Percentiles rank a stretch among this genome's conserved stretches.
Conservation (phyloP, 2,797 vertebrate genomes). For the Philypnodon macrostomus region DNA sequence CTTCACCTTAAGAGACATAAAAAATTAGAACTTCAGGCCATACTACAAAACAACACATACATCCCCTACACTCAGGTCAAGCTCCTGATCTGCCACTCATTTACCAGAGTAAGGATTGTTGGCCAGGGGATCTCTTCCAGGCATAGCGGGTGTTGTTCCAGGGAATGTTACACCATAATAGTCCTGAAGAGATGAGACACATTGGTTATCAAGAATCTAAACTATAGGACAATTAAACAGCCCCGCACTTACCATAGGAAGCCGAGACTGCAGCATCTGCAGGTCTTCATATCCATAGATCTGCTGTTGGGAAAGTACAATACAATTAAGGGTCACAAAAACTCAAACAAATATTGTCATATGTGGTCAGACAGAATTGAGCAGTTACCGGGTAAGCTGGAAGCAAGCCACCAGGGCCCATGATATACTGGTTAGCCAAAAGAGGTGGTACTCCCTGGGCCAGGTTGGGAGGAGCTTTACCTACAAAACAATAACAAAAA, state of each 20-base stretch:
- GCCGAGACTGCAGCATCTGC: slow-evolving; percentile 93
- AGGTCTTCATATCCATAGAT: slow-evolving; percentile 97
- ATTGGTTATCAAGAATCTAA: not conserved
- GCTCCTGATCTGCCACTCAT: no score
- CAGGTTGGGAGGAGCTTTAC: slow-evolving; percentile 94
- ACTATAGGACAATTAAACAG: not conserved
- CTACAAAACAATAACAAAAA: slow-evolving; percentile 66
- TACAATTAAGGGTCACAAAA: no score
- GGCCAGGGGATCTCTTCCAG: slow-evolving; percentile 89
- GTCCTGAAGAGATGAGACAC: slow-evolving; percentile 84
- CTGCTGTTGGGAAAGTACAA: slow-evolving; percentile 79
- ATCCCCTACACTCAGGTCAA: no score
- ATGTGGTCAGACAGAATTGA: no score
- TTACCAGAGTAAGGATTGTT: slow-evolving; percentile 93
- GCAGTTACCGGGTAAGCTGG: slow-evolving; percentile 96
- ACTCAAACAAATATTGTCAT: no score
- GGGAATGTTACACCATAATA: slow-evolving; percentile 97
- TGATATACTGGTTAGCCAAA: slow-evolving; percentile 95
- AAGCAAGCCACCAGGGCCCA: slow-evolving; percentile 96
- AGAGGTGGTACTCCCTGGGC: slow-evolving; percentile 93
- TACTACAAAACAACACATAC: no score
- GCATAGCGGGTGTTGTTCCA: slow-evolving; percentile 85
- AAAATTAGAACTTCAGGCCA: not conserved
- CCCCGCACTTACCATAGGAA: slow-evolving; percentile 87
- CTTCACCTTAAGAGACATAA: slow-evolving; percentile 80